Percentiles rank a stretch among this genome's conserved stretches.
These are phyloP conservation scores for Trichogramma pretiosum DNA, from an alignment of 1,140 invertebrate genomes.

Conservation along the genomic window DNA sequence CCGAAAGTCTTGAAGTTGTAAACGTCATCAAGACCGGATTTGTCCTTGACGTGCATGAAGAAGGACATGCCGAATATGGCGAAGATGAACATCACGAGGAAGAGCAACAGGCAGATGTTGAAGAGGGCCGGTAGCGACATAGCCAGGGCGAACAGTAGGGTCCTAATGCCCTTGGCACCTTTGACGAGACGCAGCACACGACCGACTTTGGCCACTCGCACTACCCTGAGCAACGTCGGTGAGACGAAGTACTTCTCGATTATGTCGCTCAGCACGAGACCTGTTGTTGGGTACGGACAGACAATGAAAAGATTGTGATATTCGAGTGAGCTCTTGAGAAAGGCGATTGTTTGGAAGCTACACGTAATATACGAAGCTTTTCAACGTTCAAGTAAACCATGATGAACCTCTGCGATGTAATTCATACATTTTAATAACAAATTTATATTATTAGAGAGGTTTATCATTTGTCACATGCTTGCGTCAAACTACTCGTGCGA, in stretches of 20 bases:
- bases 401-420: too few relatives aligned
- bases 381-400: too few relatives aligned
- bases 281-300: constrained; percentile 51
- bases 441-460: too few relatives aligned
- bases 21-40: constrained; percentile 88
- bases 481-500: too few relatives aligned
- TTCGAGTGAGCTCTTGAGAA: too few relatives aligned
- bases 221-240: constrained; percentile 91
- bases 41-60: constrained; percentile 95
- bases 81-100: constrained; percentile 98
- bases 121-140: constrained; percentile 97
- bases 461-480: too few relatives aligned
- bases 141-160: constrained; percentile 90
- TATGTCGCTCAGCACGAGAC: constrained; percentile 88
- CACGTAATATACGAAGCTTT: too few relatives aligned
- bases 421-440: too few relatives aligned
- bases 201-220: constrained; percentile 95
- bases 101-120: constrained; percentile 96
- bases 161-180: constrained; percentile 94
- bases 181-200: constrained; percentile 93
- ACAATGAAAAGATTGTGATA: constrained; percentile 11
- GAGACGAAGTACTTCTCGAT: constrained; percentile 97
- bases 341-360: too few relatives aligned
- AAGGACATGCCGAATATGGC: constrained; percentile 99
- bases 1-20: constrained; percentile 99